These are phyloP conservation scores for Bufo bufo DNA, from an alignment of 2,113 vertebrate species.

Conservation along the genomic window DNA sequence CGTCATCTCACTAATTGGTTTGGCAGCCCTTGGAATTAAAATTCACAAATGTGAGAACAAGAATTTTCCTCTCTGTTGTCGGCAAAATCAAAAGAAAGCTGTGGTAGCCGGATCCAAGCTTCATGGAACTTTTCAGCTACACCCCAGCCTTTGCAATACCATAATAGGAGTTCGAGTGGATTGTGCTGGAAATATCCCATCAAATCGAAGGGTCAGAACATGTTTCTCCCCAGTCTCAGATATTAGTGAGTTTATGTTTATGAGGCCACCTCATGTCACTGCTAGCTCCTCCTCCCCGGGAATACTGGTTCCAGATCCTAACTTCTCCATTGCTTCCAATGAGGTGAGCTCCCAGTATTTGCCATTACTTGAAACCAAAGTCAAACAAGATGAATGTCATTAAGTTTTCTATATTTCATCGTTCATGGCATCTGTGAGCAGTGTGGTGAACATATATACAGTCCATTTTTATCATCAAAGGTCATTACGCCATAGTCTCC, in stretches of 20 bases:
- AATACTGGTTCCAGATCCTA: slow-evolving; percentile 60
- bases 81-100: slow-evolving; percentile 61
- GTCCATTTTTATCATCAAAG: slow-evolving; percentile 55
- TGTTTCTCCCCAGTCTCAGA: slow-evolving; percentile 82
- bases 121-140: slow-evolving; percentile 66
- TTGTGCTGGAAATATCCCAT: slow-evolving; percentile 74
- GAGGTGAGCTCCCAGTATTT: slow-evolving; percentile 67
- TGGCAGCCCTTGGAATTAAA: slow-evolving; percentile 64
- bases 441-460: slow-evolving; percentile 55
- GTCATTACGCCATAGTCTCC: slow-evolving; percentile 53
- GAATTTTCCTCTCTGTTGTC: slow-evolving; percentile 61
- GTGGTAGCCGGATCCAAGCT: slow-evolving; percentile 65
- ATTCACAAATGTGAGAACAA: slow-evolving; percentile 63
- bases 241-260: slow-evolving; percentile 82
- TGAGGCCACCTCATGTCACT: slow-evolving; percentile 70
- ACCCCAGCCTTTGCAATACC: slow-evolving; percentile 70
- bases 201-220: slow-evolving; percentile 76
- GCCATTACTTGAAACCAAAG: slow-evolving; percentile 49
- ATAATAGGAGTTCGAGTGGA: slow-evolving; percentile 71
- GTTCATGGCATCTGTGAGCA: slow-evolving; percentile 58
- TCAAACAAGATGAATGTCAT: slow-evolving; percentile 56
- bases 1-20: slow-evolving; percentile 72
- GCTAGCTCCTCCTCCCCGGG: slow-evolving; percentile 58
- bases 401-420: slow-evolving; percentile 54
- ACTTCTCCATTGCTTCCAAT: slow-evolving; percentile 59